Percentiles rank a stretch among this genome's conserved stretches.
Conservation (phyloP, 2,113 vertebrate genomes). For the Rhynchopsitta pachyrhyncha region DNA sequence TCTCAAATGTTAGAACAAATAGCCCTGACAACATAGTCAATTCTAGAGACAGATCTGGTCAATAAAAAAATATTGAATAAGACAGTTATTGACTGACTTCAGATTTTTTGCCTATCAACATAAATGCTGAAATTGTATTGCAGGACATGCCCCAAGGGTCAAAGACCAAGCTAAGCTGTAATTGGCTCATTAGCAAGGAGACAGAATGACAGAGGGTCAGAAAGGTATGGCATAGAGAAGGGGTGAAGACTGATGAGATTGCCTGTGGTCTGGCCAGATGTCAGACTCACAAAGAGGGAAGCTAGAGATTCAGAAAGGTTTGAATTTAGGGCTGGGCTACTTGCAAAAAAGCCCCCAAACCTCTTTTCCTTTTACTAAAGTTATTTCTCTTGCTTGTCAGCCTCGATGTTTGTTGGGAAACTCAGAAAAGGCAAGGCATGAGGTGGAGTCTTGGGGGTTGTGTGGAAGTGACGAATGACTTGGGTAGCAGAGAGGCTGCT, state of each 20-base stretch:
- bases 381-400: neutral
- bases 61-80: neutral
- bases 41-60: neutral
- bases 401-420: neutral
- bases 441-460: neutral
- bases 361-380: neutral
- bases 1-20: neutral
- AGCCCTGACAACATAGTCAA: neutral
- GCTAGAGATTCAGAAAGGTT: neutral
- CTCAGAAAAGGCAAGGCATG: neutral
- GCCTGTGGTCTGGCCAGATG: neutral
- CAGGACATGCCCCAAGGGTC: neutral
- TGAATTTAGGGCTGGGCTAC: neutral
- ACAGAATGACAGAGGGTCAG: neutral
- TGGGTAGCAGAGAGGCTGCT: neutral
- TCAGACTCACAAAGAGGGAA: neutral
- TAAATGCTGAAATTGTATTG: neutral
- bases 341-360: neutral
- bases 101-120: neutral
- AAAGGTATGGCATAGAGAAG: neutral
- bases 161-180: neutral
- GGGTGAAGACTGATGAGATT: neutral
- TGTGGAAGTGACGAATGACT: neutral
- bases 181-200: neutral
- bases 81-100: neutral